Evolutionary conservation across 2,797 vertebrate species (phyloP), one percentile per base, ranked within the genome.

Genomic region (Heteromormyrus szaboi): DNA sequence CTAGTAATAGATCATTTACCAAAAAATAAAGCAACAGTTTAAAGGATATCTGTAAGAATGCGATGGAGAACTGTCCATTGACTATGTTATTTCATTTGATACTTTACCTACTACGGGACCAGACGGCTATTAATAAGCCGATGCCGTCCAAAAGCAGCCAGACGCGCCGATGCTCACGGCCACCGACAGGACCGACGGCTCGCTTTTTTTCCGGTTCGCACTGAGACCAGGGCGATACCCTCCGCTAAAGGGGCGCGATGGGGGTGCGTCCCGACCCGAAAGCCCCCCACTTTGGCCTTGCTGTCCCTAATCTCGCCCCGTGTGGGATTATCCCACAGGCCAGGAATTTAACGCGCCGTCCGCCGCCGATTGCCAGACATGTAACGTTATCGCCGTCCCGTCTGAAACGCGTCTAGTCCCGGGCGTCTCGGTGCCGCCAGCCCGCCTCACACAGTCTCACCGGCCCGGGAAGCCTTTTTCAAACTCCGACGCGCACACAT

Each of bases 291-390:
- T 81, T 87, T 25, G 72, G 89, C 89, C 76, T 22, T 56, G 51
- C 53, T 65, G 22, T n/a, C 84, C 76, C 37, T n/a, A 44, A 46
- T 46, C 41, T 79, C 76, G 41, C 84, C 48, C n/a, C 7, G n/a
- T 44, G 85, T 59, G 62, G 84, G 84, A 76, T 89, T 86, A 86
- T 89, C 48, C 68, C 83, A 79, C 85, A 89, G 88, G 88, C 88
- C 84, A 50, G 84, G 84, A 86, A 89, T 44, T 37, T 17, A 25
- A 54, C 25, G 51, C 29, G 29, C 51, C 48, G 48, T 56, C 33
- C 37, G 5, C 22, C 37, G 37, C 41, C 88, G 84, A 51, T 79
- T 41, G 76, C 68, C 72, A 79, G 17, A 84, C 48, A 50, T 44
- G 72, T 50, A 72, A 25, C 37, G 50, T 7, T 68, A 48, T 87